phyloP scores from a whole-genome alignment of 1,140 invertebrate genomes.

The Drosophila subobscura region DNA sequence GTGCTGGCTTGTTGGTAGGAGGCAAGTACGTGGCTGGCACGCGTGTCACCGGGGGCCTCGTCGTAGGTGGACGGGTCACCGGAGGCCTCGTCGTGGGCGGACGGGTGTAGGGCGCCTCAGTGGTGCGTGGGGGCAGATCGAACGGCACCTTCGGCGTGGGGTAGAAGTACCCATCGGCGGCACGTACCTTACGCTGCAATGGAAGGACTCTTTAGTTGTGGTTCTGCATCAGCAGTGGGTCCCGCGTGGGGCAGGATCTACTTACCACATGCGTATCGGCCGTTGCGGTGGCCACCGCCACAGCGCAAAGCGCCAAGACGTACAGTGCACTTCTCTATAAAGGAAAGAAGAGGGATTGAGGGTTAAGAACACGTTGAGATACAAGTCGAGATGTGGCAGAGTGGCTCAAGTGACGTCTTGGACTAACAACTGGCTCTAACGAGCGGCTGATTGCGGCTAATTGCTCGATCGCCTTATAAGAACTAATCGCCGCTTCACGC shows the following conservation, averaged over 20 bases:
- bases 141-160: slow-evolving; percentile 71
- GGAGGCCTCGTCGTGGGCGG: slow-evolving; percentile 43
- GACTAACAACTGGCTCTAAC: slow-evolving; percentile 36
- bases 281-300: slow-evolving; percentile 68
- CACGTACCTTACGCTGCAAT: slow-evolving; percentile 70
- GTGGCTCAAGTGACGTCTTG: slow-evolving; percentile 2
- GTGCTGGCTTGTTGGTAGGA: slow-evolving; percentile 59
- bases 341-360: slow-evolving; percentile 10
- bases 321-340: slow-evolving; percentile 81
- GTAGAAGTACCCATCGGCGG: slow-evolving; percentile 71
- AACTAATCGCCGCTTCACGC: slow-evolving; percentile 65
- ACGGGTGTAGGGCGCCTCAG: slow-evolving; percentile 48
- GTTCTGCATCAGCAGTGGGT: neutral
- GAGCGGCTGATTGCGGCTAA: slow-evolving; percentile 59
- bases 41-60: slow-evolving; percentile 26
- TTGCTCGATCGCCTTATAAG: slow-evolving; percentile 66
- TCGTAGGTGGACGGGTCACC: slow-evolving; percentile 41
- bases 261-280: slow-evolving; percentile 77
- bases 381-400: neutral
- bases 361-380: slow-evolving; percentile 4
- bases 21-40: slow-evolving; percentile 65
- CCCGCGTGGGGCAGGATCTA: neutral
- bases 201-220: neutral
- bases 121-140: slow-evolving; percentile 61
- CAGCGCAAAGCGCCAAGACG: slow-evolving; percentile 77